phyloP scores from a whole-genome alignment of 2,113 vertebrate genomes.

The Typhlomys cinereus region DNA sequence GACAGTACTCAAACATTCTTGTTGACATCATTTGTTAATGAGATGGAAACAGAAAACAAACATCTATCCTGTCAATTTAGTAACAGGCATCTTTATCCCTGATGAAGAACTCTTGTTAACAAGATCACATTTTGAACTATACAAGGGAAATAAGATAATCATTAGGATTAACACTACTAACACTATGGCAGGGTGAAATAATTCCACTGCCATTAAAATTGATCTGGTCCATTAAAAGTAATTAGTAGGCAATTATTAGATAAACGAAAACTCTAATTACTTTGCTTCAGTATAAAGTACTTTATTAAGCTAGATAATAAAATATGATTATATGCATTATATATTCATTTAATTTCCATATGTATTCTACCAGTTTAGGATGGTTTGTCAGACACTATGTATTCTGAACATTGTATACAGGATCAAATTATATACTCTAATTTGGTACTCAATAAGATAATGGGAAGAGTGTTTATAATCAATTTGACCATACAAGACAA shows the following conservation, averaged over 20 bases:
- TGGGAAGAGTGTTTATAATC: background rate
- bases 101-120: conserved; percentile 55
- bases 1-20: background rate
- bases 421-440: background rate
- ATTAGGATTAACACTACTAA: conserved; percentile 42
- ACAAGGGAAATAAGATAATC: conserved; percentile 62
- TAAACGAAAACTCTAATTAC: conserved; percentile 66
- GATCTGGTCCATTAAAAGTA: conserved; percentile 66
- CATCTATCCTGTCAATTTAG: background rate
- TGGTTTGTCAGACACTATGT: background rate
- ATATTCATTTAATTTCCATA: background rate
- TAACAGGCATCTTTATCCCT: conserved; percentile 49
- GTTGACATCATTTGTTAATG: conserved; percentile 47
- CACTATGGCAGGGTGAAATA: conserved; percentile 50
- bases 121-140: conserved; percentile 63
- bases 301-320: conserved; percentile 46
- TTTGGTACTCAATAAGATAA: conserved; percentile 42
- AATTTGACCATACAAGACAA: background rate
- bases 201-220: conserved; percentile 42
- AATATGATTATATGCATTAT: conserved; percentile 26
- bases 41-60: conserved; percentile 49
- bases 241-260: conserved; percentile 57
- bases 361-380: conserved; percentile 44
- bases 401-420: background rate
- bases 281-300: conserved; percentile 50